These are phyloP conservation scores for Halichoeres trimaculatus DNA, from an alignment of 2,113 vertebrate species.

Conservation along the genomic window DNA sequence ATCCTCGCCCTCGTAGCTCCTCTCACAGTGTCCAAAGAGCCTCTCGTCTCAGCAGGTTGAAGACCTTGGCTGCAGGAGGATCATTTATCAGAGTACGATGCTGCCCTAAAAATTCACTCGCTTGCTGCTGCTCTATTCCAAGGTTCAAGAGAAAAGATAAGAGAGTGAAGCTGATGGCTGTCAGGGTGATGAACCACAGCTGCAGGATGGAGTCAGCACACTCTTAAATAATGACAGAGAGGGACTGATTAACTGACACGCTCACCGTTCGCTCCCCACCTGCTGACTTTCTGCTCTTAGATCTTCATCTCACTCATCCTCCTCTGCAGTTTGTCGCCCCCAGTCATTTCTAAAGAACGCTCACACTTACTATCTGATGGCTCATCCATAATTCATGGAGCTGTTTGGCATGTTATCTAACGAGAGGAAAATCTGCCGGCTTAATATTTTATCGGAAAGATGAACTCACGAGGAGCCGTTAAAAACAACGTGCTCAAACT, in stretches of 20 bases:
- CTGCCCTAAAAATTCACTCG: neutral
- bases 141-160: neutral
- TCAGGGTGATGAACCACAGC: neutral
- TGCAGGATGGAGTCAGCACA: neutral
- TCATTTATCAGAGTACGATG: neutral
- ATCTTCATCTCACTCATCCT: no score
- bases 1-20: no score
- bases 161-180: neutral
- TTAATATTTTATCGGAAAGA: constrained; percentile 3
- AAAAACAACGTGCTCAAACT: no score
- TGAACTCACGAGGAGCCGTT: neutral
- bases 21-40: no score
- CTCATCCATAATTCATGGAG: constrained; percentile 20
- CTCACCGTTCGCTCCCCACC: no score
- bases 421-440: no score
- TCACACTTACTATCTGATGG: no score
- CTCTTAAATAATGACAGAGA: constrained; percentile 1
- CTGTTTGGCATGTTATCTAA: neutral
- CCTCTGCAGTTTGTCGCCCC: no score
- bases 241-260: no score
- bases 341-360: no score
- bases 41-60: no score
- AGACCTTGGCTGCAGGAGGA: neutral
- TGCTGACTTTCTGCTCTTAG: no score
- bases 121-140: neutral